phyloP scores from a whole-genome alignment of 1,140 invertebrate species.

The fruit fly (Drosophila melanogaster) region DNA sequence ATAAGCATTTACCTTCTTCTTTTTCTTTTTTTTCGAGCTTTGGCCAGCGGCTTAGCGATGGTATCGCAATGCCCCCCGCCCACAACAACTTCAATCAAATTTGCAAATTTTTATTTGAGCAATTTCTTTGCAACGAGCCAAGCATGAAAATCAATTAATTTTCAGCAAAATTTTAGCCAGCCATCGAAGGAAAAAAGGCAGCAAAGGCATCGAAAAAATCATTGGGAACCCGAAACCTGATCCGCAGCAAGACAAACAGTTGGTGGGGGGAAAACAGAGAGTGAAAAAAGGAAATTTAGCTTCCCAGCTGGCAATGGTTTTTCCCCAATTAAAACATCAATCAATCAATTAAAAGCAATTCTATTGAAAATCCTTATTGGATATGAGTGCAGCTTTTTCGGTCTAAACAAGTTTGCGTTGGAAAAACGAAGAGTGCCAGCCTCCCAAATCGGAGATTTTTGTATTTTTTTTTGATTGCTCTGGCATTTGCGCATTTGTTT shows the following conservation, averaged over 20 bases:
- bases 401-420: conserved; percentile 68
- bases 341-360: conserved; percentile 83
- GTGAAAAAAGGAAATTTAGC: conserved; percentile 24
- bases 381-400: conserved; percentile 63
- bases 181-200: conserved; percentile 43
- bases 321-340: conserved; percentile 83
- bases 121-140: conserved; percentile 76
- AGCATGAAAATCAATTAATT: conserved; percentile 83
- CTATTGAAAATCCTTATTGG: conserved; percentile 70
- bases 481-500: conserved; percentile 66
- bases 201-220: conserved; percentile 31
- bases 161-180: conserved; percentile 71
- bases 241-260: conserved; percentile 46
- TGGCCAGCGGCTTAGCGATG: conserved; percentile 61
- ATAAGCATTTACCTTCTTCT: conserved; percentile 15
- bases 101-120: conserved; percentile 82
- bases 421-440: conserved; percentile 13
- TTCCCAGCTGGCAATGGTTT: conserved; percentile 59
- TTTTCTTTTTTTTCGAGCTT: conserved; percentile 60
- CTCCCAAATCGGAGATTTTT: conserved; percentile 25
- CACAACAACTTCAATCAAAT: conserved; percentile 79
- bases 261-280: conserved; percentile 2
- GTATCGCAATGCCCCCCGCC: conserved; percentile 4
- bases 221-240: conserved; percentile 47
- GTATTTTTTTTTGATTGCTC: conserved; percentile 24